Base-by-base conservation (phyloP, 2,888 invertebrate species). In the Tipula lateralis region DNA sequence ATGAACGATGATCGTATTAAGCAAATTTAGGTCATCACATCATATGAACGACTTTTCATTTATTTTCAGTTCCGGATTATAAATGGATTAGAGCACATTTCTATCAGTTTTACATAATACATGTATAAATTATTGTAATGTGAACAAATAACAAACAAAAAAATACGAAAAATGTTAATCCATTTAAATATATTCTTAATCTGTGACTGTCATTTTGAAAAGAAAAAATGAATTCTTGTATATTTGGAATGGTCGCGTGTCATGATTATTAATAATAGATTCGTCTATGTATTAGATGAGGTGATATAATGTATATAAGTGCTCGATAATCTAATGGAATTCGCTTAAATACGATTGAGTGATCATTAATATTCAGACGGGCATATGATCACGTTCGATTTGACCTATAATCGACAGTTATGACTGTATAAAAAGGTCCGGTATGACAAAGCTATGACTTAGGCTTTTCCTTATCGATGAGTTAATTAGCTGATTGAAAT, bases 21-120 rank as follows among this genome's bases (percentile, higher is more conserved):
- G 9, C 66, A 50, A 24, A 66, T 66, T 66, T 66, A 24, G 66
- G 66, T 66, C 66, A 44, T 66, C 66, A 44, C 2, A n/a, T 44
- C n/a, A 32, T 32, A 4, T 32, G 32, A 36, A 36, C 9, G 44
- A 44, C 16, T 3, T 44, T 19, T 44, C 4, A 66, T 19, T 66
- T 66, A 66, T 66, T 66, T 66, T 66, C 66, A 66, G 66, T 66
- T 66, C 66, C 66, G 66, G 66, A 66, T 50, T 50, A 50, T 50
- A 50, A 44, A 16, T 50, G 44, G 44, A 50, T 66, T 66, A 66
- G 66, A 66, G 66, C 66, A 66, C 24, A 66, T 66, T 66, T 66
- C n/a, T 66, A 24, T 66, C 19, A 66, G 24, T 24, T 66, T 66
- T 66, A 66, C 66, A 66, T 66, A 66, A 24, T 44, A 44, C 39